Conservation (phyloP, 2,113 vertebrate species). For the Urocitellus parryii region DNA sequence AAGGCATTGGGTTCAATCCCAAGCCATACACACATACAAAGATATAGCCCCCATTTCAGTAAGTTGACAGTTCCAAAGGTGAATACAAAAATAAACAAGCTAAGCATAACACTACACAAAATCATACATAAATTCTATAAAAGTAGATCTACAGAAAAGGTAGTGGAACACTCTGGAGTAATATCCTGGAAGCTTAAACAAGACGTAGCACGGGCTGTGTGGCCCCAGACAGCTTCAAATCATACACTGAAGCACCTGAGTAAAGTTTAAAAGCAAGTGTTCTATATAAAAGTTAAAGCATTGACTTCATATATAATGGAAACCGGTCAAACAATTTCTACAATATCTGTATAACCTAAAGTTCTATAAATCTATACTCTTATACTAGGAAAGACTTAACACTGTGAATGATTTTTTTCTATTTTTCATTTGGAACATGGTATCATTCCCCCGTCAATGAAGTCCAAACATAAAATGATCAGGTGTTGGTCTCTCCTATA, state of each 20-base stretch:
- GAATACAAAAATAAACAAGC: neutral
- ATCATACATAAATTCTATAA: slow-evolving; percentile 10
- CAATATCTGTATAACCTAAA: neutral
- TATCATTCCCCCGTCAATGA: neutral
- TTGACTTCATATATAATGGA: neutral
- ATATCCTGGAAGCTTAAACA: neutral
- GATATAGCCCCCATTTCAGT: neutral
- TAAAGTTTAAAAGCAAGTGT: neutral
- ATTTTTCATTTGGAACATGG: slow-evolving; percentile 38
- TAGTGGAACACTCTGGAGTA: neutral
- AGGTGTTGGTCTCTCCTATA: slow-evolving; percentile 9
- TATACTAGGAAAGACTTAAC: neutral
- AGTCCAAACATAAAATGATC: neutral
- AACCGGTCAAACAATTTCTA: neutral
- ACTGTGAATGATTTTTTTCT: neutral
- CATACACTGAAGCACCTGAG: neutral
- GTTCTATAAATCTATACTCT: slow-evolving; percentile 38
- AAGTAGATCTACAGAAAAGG: slow-evolving; percentile 6
- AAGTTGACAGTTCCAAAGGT: neutral
- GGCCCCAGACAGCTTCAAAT: neutral
- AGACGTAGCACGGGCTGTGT: neutral
- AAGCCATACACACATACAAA: neutral
- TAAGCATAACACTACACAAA: neutral
- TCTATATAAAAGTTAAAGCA: neutral
- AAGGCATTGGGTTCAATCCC: too few species aligned